Conservation (phyloP, 2,113 vertebrate species). For the Craseonycteris thonglongyai region DNA sequence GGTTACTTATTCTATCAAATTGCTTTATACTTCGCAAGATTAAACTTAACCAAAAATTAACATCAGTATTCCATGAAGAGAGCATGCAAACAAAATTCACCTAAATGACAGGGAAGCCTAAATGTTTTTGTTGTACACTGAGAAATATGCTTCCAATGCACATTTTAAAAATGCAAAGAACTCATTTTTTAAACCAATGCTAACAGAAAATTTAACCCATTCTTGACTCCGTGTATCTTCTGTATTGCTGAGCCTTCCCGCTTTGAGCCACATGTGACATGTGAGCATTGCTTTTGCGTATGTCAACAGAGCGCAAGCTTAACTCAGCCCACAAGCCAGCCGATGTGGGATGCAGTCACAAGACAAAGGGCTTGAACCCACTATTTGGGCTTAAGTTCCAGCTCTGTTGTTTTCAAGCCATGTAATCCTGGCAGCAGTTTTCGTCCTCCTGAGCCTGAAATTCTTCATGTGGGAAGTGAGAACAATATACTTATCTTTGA, state of each 20-base stretch:
- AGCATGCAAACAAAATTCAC: conserved; percentile 78
- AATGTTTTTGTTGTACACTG: conserved; percentile 73
- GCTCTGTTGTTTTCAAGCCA: not conserved
- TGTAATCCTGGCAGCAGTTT: not conserved
- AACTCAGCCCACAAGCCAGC: too few relatives aligned
- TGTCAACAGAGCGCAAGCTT: not conserved
- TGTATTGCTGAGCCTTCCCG: not conserved
- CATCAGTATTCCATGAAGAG: conserved; percentile 76
- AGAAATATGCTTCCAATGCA: conserved; percentile 71
- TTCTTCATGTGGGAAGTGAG: not conserved
- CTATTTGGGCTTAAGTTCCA: not conserved
- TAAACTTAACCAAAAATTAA: conserved; percentile 83
- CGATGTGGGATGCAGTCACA: rapidly evolving
- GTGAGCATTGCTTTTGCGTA: not conserved
- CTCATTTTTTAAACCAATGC: not conserved
- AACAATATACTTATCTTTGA: not conserved
- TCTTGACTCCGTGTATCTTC: not conserved
- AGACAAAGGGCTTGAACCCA: not conserved
- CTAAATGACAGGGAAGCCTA: conserved; percentile 70
- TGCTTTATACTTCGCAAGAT: conserved; percentile 78
- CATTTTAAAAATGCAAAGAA: conserved; percentile 63
- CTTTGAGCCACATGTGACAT: rapidly evolving
- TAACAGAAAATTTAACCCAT: conserved; percentile 46
- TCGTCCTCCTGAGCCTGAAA: not conserved
- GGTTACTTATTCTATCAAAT: conserved; percentile 81